Percentiles rank a stretch among this genome's conserved stretches.
These are phyloP conservation scores for Danaus melanippus DNA, from an alignment of 1,140 invertebrate species.

Conservation along the genomic window DNA sequence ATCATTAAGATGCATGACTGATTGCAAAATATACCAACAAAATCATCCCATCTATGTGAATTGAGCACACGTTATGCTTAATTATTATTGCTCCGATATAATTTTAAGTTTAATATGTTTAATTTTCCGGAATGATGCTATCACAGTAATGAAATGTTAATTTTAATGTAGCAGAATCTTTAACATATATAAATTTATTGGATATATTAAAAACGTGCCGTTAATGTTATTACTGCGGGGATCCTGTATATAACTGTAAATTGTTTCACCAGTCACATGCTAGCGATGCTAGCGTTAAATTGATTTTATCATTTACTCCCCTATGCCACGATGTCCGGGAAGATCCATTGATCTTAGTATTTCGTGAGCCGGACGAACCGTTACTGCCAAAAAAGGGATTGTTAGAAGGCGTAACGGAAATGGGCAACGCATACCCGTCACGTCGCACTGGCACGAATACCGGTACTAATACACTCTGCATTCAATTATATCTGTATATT, in stretches of 20 bases:
- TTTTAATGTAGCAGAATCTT: too few species aligned
- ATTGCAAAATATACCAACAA: conserved; percentile 38
- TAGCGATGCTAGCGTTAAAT: conserved; percentile 40
- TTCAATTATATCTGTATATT: conserved; percentile 58
- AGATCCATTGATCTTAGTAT: conserved; percentile 54
- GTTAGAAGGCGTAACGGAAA: conserved; percentile 67
- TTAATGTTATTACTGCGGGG: too few species aligned
- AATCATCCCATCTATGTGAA: conserved; percentile 29
- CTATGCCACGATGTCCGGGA: conserved; percentile 51
- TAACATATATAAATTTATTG: too few species aligned
- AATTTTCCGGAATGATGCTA: too few species aligned
- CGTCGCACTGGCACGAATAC: conserved; percentile 64
- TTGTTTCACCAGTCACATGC: conserved; percentile 40
- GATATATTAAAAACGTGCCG: too few species aligned
- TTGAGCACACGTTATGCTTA: too few species aligned
- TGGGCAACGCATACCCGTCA: conserved; percentile 58
- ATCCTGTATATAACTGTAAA: conserved; percentile 30
- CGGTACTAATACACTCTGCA: conserved; percentile 52
- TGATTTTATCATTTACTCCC: conserved; percentile 61
- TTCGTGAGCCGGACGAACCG: conserved; percentile 58
- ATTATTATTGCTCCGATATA: too few species aligned
- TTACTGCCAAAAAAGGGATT: conserved; percentile 66
- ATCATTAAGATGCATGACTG: conserved; percentile 25
- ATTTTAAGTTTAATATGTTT: too few species aligned
- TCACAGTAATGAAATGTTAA: too few species aligned